A percentile compares a stretch with the other conserved stretches of the same genome.
Conservation (phyloP, 92 coral and sea anemone genomes). For the Zoanthus solanderi region DNA sequence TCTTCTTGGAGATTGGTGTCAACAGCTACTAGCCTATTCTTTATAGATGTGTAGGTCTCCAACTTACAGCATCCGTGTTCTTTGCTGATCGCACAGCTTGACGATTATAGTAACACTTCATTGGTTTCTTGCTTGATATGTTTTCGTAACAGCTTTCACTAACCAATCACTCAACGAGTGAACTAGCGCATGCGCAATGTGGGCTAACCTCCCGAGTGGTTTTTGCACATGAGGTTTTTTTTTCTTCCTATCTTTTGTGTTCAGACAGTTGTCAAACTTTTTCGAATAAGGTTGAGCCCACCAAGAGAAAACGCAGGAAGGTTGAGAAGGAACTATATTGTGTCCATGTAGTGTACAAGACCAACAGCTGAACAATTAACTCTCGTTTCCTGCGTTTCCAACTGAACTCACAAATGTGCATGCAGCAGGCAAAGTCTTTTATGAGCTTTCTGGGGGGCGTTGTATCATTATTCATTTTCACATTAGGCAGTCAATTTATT, state of each 20-base stretch:
- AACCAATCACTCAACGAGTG: conserved; percentile 83
- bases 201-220: conserved; percentile 41
- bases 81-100: conserved; percentile 88
- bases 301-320: not conserved
- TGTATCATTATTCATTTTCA: conserved; percentile 68
- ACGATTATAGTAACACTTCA: conserved; percentile 85
- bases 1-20: conserved; percentile 56
- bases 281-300: not conserved
- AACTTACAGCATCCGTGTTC: conserved; percentile 78
- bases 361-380: conserved; percentile 15
- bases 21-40: conserved; percentile 41
- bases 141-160: conserved; percentile 84
- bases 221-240: conserved; percentile 34
- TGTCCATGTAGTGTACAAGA: not conserved
- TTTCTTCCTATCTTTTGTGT: conserved; percentile 20
- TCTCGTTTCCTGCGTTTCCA: conserved; percentile 12
- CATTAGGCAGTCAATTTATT: conserved; percentile 73
- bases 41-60: conserved; percentile 38
- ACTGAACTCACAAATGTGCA: conserved; percentile 19
- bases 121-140: conserved; percentile 88
- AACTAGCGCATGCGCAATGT: conserved; percentile 30
- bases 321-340: too few species aligned
- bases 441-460: conserved; percentile 82
- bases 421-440: conserved; percentile 44
- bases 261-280: not conserved